phyloP scores from a whole-genome alignment of 2,113 vertebrate species.

The Rafetus swinhoei region DNA sequence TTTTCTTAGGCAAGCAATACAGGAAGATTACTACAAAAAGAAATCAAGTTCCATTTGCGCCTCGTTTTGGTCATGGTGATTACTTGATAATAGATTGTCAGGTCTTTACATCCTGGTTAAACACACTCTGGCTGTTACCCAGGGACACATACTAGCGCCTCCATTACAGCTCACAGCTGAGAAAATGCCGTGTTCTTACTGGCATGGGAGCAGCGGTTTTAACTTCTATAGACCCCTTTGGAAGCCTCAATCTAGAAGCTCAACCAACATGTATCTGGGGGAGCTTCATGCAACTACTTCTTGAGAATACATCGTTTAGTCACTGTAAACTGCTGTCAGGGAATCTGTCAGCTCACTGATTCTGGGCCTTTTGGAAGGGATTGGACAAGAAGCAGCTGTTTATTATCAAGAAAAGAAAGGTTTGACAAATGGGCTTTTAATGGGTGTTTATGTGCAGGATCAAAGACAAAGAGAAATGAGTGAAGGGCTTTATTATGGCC shows the following conservation, averaged over 20 bases:
- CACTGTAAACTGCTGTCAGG: rapidly evolving
- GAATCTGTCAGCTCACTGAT: neutral
- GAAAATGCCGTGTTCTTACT: too few species aligned
- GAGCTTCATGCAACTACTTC: rapidly evolving
- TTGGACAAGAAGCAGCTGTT: neutral
- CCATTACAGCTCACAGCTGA: neutral
- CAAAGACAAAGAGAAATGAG: too few species aligned
- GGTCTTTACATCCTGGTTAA: neutral
- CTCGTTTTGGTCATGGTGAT: neutral
- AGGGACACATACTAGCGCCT: rapidly evolving
- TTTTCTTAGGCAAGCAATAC: too few species aligned
- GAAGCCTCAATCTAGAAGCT: rapidly evolving
- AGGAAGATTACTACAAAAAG: neutral
- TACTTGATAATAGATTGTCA: neutral
- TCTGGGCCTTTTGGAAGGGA: neutral
- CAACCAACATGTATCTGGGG: neutral
- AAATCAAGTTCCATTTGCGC: neutral
- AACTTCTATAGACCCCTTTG: too few species aligned
- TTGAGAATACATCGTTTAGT: neutral
- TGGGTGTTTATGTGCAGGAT: neutral
- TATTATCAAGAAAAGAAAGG: too few species aligned
- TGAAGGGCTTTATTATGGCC: neutral
- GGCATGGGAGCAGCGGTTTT: too few species aligned
- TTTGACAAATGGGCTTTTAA: neutral
- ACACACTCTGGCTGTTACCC: rapidly evolving